A percentile compares a stretch with the other conserved stretches of the same genome.
phyloP scores from a whole-genome alignment of 2,113 vertebrate genomes.

The Oreochromis tanganicae region DNA sequence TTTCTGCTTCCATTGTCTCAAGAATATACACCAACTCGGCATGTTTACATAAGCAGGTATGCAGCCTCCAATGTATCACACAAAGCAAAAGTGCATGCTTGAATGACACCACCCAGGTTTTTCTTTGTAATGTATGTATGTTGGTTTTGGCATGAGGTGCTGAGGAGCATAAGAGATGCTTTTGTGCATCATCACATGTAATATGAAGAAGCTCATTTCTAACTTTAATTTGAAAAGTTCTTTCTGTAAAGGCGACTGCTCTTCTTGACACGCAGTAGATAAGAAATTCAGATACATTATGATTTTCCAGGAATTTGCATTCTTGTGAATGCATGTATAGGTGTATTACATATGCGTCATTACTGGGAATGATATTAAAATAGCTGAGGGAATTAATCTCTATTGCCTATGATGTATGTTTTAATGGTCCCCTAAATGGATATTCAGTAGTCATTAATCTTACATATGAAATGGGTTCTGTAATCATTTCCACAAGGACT shows the following conservation, averaged over 20 bases:
- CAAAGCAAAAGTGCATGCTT: background rate
- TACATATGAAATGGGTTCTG: conserved; percentile 17
- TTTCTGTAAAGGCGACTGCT: background rate
- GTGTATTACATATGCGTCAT: background rate
- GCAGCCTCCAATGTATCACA: background rate
- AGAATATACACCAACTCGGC: background rate
- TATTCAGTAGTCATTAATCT: conserved; percentile 27
- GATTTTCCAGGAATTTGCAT: background rate
- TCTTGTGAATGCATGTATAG: background rate
- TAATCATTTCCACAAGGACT: conserved; percentile 4
- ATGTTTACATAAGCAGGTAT: background rate
- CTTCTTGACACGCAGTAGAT: background rate
- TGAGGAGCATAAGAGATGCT: background rate
- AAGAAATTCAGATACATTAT: background rate
- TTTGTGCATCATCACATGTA: background rate
- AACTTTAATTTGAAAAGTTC: background rate
- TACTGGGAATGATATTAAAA: conserved; percentile 1
- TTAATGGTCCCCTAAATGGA: conserved; percentile 19
- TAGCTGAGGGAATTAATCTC: conserved; percentile 3
- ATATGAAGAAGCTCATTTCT: background rate
- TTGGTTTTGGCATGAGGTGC: background rate
- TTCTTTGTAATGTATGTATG: background rate
- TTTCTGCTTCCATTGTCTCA: background rate
- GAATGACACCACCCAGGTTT: background rate
- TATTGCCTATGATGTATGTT: background rate